Conservation (phyloP, 1,140 invertebrate genomes). For the Holotrichia oblita region DNA sequence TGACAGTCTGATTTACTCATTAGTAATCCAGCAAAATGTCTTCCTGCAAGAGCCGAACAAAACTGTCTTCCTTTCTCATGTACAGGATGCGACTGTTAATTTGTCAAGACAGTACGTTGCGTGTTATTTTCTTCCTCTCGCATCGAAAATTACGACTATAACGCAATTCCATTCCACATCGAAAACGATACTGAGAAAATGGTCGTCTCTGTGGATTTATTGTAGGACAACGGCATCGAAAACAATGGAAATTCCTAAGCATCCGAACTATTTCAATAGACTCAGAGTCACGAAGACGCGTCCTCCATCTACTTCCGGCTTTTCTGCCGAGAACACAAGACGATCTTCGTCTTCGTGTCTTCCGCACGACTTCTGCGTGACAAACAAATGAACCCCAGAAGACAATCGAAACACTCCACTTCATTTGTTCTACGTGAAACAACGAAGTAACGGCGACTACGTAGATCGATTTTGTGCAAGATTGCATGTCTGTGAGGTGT, state of each 20-base stretch:
- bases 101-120: background rate
- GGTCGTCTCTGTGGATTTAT: background rate
- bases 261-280: slow-evolving; percentile 12
- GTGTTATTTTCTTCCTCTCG: background rate
- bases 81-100: background rate
- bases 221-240: slow-evolving; percentile 11
- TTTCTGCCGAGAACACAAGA: background rate
- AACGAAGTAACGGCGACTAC: background rate
- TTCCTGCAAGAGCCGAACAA: background rate
- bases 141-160: background rate
- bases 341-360: background rate
- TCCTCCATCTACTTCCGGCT: background rate
- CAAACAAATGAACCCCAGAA: slow-evolving; percentile 5
- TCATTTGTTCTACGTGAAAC: slow-evolving; percentile 10
- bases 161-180: background rate
- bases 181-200: background rate
- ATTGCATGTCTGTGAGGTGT: background rate
- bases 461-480: background rate
- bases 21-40: background rate
- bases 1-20: background rate
- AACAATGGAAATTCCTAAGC: slow-evolving; percentile 12
- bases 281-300: background rate
- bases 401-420: background rate
- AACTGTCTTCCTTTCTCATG: background rate
- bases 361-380: slow-evolving; percentile 3